phyloP scores from a whole-genome alignment of 1,140 invertebrate genomes.

The Hyles euphorbiae region DNA sequence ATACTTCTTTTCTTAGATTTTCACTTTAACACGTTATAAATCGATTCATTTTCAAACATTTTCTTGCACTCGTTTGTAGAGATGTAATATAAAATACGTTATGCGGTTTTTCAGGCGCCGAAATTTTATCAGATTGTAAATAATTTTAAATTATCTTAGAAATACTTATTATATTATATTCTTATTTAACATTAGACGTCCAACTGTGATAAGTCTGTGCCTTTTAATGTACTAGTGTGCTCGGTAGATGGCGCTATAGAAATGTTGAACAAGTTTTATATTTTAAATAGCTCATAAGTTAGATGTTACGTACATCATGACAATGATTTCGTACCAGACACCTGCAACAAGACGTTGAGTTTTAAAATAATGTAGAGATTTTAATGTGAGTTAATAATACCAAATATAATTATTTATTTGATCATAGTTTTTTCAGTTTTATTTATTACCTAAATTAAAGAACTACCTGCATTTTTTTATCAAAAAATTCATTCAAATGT shows the following conservation, averaged over 20 bases:
- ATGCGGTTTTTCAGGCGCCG: background rate
- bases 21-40: no score
- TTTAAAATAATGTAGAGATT: constrained; percentile 24
- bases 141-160: constrained; percentile 44
- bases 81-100: background rate
- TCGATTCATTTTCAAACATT: no score
- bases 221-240: constrained; percentile 51
- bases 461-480: no score
- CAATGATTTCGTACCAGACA: constrained; percentile 44
- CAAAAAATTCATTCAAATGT: no score
- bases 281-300: constrained; percentile 28
- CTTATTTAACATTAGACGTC: constrained; percentile 29
- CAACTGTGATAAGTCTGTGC: constrained; percentile 71
- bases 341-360: constrained; percentile 22
- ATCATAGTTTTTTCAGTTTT: constrained; percentile 4
- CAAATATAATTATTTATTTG: constrained; percentile 50
- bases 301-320: constrained; percentile 15
- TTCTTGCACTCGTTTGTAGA: no score
- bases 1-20: background rate
- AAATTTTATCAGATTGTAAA: constrained; percentile 29
- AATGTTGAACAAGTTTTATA: constrained; percentile 32
- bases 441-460: no score
- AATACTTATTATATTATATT: constrained; percentile 8
- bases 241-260: constrained; percentile 55
- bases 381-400: constrained; percentile 36